These are phyloP conservation scores for Falco columbarius DNA, from an alignment of 2,797 vertebrate species.

Conservation along the genomic window DNA sequence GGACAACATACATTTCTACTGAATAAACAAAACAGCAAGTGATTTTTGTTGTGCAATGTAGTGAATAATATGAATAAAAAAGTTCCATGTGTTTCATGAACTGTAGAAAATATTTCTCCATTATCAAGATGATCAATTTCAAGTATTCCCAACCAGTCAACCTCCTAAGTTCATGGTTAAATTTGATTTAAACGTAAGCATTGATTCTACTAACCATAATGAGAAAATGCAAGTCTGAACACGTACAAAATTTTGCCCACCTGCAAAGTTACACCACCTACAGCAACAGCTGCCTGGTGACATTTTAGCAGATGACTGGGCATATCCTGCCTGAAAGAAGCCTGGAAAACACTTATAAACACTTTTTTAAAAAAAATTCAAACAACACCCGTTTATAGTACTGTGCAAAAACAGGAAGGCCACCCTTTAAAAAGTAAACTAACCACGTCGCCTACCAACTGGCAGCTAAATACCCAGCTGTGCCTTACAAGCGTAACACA, in stretches of 20 bases:
- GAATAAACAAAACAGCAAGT: not conserved
- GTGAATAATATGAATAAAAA: not conserved
- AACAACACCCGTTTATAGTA: not conserved
- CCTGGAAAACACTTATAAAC: not conserved
- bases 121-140: not conserved
- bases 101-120: not conserved
- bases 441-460: not conserved
- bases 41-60: not conserved
- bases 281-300: not conserved
- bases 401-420: not conserved
- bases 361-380: not conserved
- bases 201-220: not conserved
- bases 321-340: not conserved
- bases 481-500: not conserved
- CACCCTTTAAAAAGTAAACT: not conserved
- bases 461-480: not conserved
- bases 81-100: not conserved
- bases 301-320: not conserved
- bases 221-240: not conserved
- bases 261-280: not conserved
- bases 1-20: not conserved
- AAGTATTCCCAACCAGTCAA: not conserved
- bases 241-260: not conserved
- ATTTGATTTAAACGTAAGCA: not conserved
- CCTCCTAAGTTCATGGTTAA: not conserved